A percentile compares a stretch with the other conserved stretches of the same genome.
Evolutionary conservation across 2,797 vertebrate genomes (phyloP).

Genomic region (Brotogeris chrysoptera): DNA sequence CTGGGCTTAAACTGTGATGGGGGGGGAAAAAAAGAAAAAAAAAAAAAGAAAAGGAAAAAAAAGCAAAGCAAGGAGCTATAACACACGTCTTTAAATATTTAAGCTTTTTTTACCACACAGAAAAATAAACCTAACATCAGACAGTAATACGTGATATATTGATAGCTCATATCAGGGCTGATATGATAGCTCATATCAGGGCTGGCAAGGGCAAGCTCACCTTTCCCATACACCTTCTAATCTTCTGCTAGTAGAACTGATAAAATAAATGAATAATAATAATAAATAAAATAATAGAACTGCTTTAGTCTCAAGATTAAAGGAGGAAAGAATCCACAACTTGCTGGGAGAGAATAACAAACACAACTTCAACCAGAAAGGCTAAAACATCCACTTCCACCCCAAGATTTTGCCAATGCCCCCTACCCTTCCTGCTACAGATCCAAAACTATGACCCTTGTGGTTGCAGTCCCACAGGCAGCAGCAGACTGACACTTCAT

Average conservation of each 20-base stretch:
- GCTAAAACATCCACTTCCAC: background rate
- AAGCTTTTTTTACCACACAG: background rate
- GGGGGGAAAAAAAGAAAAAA: too few relatives aligned
- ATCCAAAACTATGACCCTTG: background rate
- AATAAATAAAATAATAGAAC: background rate
- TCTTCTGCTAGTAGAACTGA: background rate
- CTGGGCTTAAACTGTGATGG: too few relatives aligned
- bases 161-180: background rate
- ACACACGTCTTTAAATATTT: background rate
- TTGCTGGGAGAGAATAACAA: background rate
- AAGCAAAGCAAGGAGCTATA: background rate
- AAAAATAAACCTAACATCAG: background rate
- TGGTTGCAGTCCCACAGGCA: background rate
- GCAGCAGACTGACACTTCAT: background rate
- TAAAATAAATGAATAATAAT: background rate
- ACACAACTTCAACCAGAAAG: background rate
- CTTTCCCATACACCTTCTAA: background rate
- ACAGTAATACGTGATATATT: background rate
- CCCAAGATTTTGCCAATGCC: background rate
- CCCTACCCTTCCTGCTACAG: background rate
- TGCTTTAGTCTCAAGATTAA: background rate
- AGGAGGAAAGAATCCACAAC: background rate
- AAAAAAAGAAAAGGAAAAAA: too few relatives aligned
- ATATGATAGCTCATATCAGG: background rate
- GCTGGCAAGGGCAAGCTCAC: background rate